Evolutionary conservation across 2,888 invertebrate species (phyloP), one percentile per base, ranked within the genome.

Genomic region (Homarus gammarus): DNA sequence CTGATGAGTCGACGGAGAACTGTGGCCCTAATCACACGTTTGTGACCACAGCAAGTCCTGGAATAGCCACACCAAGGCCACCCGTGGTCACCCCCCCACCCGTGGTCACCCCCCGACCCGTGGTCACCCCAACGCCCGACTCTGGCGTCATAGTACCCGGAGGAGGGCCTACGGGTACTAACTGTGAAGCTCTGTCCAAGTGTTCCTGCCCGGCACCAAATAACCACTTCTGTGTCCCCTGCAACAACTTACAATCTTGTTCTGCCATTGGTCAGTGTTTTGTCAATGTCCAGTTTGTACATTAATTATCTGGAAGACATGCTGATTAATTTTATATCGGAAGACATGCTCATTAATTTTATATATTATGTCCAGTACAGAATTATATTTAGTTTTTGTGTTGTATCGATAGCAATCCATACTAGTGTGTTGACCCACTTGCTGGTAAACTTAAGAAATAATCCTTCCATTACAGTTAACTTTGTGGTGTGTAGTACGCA

Each of bases 171-270:
- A 1, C 18, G 10, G 15, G 27, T 27, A 72, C 70, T n/a, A 44
- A 38, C 22, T 87, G 86, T 15, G 2, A 31, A 6, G 49, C 15
- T 15, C 38, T 40, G 33, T 33, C 36, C 36, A 68, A 72, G 27
- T 87, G 86, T 36, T 22, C 79, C n/a, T 87, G 86, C 27, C 79
- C 68, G 0, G 18, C 49, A 15, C 83, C 83, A 12, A n/a, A 83
- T 36, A n/a, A 83, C 18, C 72, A 72, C 72, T 83, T 83, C 40
- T 87, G 86, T 72, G 86, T 87, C 36, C 72, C 86, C 1, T 87
- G 86, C 27, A 22, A 51, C 68, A 83, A 56, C 33, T n/a, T 5
- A 51, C 49, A 22, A 8, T 33, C 18, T n/a, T 83, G 83, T 36
- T 31, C 72, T 22, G 36, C 18, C 8, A 49, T 83, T 27, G 83